Evolutionary conservation across 2,113 vertebrate genomes (phyloP).

Genomic region (Heterotis niloticus): DNA sequence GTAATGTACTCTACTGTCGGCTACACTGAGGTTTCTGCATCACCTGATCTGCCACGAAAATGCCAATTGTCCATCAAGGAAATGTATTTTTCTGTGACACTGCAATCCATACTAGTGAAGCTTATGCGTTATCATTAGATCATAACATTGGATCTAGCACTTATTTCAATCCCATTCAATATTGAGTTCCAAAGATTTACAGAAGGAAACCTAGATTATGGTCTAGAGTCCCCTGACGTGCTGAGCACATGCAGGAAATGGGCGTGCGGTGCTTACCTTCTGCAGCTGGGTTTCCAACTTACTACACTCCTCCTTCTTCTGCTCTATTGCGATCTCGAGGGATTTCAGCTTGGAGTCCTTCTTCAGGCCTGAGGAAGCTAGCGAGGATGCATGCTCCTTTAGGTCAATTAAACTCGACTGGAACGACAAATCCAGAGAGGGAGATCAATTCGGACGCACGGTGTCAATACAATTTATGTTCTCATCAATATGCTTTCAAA

Average conservation of each 20-base stretch:
- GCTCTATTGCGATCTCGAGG: slow-evolving; percentile 67
- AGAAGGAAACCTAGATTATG: slow-evolving; percentile 8
- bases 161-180: no score
- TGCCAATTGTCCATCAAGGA: no score
- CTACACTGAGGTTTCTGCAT: no score
- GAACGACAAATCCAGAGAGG: slow-evolving; percentile 41
- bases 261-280: slow-evolving; percentile 48
- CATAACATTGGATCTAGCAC: no score
- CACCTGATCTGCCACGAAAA: no score
- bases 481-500: not conserved
- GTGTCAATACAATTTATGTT: not conserved
- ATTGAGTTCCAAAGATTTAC: not conserved
- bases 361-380: slow-evolving; percentile 93
- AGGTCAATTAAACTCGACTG: slow-evolving; percentile 87
- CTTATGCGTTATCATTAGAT: no score
- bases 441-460: slow-evolving; percentile 16
- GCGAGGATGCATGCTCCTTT: slow-evolving; percentile 93
- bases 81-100: no score
- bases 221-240: not conserved
- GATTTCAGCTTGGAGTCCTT: slow-evolving; percentile 85
- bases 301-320: slow-evolving; percentile 66
- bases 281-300: slow-evolving; percentile 71
- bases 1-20: no score
- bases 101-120: no score
- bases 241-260: slow-evolving; percentile 22